Base-by-base conservation (phyloP, 64 coral and sea anemone genomes). In the Astreopora myriophthalma region DNA sequence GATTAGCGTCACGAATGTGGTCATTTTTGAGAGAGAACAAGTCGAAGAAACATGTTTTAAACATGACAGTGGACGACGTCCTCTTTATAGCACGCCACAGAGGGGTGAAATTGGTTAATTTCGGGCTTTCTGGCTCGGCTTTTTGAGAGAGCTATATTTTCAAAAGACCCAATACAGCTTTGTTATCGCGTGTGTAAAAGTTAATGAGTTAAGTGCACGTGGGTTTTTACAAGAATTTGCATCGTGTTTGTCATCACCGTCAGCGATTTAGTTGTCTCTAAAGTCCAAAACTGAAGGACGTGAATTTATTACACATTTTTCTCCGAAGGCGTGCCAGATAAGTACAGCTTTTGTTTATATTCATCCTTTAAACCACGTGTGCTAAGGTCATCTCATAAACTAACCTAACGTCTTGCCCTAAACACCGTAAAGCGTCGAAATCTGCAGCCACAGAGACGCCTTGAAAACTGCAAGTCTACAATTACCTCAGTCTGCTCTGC, bases 241-340 rank as follows among this genome's bases (percentile, higher is more conserved):
- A 97, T 97, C 94, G 91, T 87, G 85, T 89, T 71, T 71, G 80
- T 76, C 80, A 94, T 93, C 94, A 97, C 82, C 23, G 49, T 65
- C 40, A 10, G n/a, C n/a, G 57, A 48, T 86, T 72, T 74, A 64
- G 48, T 73, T 97, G 95, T 89, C 89, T 74, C 37, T 86, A 77
- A 90, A 86, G 62, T 86, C 58, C 67, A 34, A 48, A 71, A 90
- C 39, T 90, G 87, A 75, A 58, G 78, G 23, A 55, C 34, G 1
- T 57, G 37, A 62, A n/a, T 48, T 44, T 76, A 67, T 36, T 94
- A 76, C 33, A 66, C 46, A 66, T 77, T 72, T 83, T 83, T 83
- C 22, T 55, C 51, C 57, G 4, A 57, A 83, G 79, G 79, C 79
- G 79, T 83, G 79, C 57, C 57, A 20, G 19, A 70, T 38, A 3